Conservation (phyloP, 2,797 vertebrate genomes). For the Sphenopsis melanotis region DNA sequence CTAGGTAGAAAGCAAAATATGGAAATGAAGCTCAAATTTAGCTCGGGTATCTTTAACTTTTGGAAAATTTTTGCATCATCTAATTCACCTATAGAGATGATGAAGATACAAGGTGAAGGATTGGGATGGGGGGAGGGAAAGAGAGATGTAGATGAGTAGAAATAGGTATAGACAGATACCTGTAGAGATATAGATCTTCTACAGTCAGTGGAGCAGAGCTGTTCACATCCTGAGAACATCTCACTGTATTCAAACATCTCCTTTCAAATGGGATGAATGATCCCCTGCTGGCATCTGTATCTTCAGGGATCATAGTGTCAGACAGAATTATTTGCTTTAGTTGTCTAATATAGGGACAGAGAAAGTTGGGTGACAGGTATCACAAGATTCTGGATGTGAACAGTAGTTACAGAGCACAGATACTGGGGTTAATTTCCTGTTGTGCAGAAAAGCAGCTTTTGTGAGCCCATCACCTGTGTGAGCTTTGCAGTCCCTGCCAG, state of each 20-base stretch:
- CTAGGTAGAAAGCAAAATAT: accelerated
- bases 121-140: neutral
- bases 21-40: neutral
- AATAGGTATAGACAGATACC: neutral
- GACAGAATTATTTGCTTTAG: neutral
- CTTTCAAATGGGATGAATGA: neutral
- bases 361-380: neutral
- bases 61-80: neutral
- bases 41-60: neutral
- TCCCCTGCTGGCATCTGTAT: neutral
- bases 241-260: neutral
- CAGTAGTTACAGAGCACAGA: neutral
- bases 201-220: neutral
- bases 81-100: neutral
- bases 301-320: neutral
- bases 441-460: neutral
- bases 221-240: neutral
- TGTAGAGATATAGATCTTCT: neutral
- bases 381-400: neutral
- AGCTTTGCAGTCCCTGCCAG: neutral
- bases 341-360: neutral
- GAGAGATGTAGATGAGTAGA: neutral
- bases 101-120: neutral
- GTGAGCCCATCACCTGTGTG: neutral
- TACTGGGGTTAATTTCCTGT: neutral